phyloP scores from a whole-genome alignment of 37 sponge, comb jelly and placozoan genomes.

The Oopsacas minuta region DNA sequence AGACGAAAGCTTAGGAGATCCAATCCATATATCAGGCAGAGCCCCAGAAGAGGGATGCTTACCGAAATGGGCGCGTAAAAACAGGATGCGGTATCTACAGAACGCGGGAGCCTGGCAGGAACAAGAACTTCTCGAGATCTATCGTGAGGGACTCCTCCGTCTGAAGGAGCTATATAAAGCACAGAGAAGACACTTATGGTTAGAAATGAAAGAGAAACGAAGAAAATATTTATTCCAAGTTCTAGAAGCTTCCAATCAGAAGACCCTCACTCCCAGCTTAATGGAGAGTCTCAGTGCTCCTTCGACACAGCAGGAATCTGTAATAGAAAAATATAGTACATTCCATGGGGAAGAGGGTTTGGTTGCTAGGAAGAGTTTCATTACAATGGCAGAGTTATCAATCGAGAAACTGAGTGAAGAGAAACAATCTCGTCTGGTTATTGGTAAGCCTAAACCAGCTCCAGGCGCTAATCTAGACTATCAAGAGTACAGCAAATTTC shows the following conservation, averaged over 20 bases:
- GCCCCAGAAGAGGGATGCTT: background rate
- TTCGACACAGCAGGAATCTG: background rate
- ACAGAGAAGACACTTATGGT: background rate
- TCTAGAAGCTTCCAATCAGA: constrained; percentile 8
- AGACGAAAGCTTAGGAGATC: background rate
- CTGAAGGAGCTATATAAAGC: constrained; percentile 17
- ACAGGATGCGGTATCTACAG: constrained; percentile 11
- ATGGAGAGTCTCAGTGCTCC: background rate
- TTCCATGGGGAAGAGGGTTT: constrained; percentile 15
- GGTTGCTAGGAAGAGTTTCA: constrained; percentile 5
- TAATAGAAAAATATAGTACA: background rate
- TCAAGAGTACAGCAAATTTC: constrained; percentile 6
- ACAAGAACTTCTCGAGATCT: background rate
- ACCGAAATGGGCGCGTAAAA: background rate
- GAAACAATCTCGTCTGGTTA: background rate
- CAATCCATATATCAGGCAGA: background rate
- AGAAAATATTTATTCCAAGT: background rate
- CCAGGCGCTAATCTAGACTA: background rate
- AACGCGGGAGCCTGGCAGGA: background rate
- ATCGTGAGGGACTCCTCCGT: background rate
- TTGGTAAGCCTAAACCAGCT: background rate
- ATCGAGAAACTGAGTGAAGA: background rate
- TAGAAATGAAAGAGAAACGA: background rate
- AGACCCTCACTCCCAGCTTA: background rate
- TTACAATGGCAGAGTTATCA: background rate